Evolutionary conservation across 1,140 invertebrate species (phyloP).

Genomic region (Philotrypesis tridentata): DNA sequence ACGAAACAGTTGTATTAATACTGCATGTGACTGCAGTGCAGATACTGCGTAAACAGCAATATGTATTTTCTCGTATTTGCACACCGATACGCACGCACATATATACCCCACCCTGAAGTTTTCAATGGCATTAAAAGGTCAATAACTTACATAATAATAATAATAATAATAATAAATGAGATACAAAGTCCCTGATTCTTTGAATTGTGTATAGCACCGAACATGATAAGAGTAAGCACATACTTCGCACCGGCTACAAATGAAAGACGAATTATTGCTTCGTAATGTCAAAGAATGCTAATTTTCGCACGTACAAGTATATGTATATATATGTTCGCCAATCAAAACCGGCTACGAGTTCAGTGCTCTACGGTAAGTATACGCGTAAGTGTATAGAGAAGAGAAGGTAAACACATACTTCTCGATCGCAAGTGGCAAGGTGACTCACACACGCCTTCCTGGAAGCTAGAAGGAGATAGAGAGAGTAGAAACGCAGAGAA

Average conservation of each 20-base stretch:
- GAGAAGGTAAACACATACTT: neutral
- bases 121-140: neutral
- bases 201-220: neutral
- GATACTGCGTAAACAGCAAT: too few relatives aligned
- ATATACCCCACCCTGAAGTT: neutral
- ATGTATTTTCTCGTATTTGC: neutral
- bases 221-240: too few relatives aligned
- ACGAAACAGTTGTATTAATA: too few relatives aligned
- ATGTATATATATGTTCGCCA: too few relatives aligned
- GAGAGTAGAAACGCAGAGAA: neutral
- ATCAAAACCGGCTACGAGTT: too few relatives aligned
- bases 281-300: neutral
- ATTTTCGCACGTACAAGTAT: neutral
- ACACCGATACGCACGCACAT: neutral
- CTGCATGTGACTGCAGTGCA: too few relatives aligned
- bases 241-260: too few relatives aligned
- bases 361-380: neutral
- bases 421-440: neutral
- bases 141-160: conserved; percentile 6
- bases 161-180: neutral
- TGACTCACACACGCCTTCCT: neutral
- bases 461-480: neutral
- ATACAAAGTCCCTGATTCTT: neutral
- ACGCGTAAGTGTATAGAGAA: too few relatives aligned
- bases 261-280: neutral